Base-by-base conservation (phyloP, 2,888 invertebrate species). In the Ceramica pisi region DNA sequence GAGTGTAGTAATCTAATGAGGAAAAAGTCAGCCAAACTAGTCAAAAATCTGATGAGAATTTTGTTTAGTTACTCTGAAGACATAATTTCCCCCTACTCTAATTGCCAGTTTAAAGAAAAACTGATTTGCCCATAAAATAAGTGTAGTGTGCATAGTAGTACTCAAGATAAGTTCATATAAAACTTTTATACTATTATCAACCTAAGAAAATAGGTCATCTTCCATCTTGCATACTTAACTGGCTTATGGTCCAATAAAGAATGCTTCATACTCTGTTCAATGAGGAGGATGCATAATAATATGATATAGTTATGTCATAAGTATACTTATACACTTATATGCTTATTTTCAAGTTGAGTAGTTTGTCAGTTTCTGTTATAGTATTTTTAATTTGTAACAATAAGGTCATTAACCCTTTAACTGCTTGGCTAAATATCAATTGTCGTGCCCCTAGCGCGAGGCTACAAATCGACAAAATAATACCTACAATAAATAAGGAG, bases 161-260 rank as follows among this genome's bases (percentile, higher is more conserved):
- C 5, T 26, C 16, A 26, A 55, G 26, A 16, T 23, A 9, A 31
- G 14, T 35, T 19, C 41, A 6, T 21, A 26, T 26, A 23, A 44
- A 71, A 44, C 16, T 50, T 48, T 14, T 9, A 26, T 50, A 21
- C 1, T 38, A 55, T 21, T 46, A 48, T 71, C 14, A 21, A 71
- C 19, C 38, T 53, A 23, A 6, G 21, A 63, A 72, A 64, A 14
- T 72, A 56, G 72, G 72, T 72, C 73, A 55, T 41, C n/a, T 63
- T 46, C 19, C 38, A 9, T 12, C n/a, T 44, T 44, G 19, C 31
- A 16, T 68, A 5, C 48, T 41, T 19, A 12, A 19, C 38, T 69
- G 74, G 74, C 56, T 35, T 35, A 12, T 73, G n/a, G n/a, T 50
- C 48, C 74, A 56, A 50, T 23, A 19, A 10, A 56, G 73, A n/a